phyloP scores from a whole-genome alignment of 2,113 vertebrate species.

The Elanoides forficatus region DNA sequence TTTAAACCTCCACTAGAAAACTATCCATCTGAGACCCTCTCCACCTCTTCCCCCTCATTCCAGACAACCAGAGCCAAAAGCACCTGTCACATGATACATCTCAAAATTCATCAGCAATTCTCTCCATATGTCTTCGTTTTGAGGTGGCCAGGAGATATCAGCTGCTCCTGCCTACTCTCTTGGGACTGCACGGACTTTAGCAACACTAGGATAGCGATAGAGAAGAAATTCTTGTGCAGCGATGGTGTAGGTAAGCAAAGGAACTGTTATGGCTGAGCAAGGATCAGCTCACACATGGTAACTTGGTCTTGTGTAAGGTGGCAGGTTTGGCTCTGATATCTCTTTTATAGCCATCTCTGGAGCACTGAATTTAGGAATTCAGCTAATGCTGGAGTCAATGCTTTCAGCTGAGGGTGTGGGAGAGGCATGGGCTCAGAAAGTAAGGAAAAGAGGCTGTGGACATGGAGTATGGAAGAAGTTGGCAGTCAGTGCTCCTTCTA shows the following conservation, averaged over 20 bases:
- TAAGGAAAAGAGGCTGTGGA: not conserved
- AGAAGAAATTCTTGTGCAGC: not conserved
- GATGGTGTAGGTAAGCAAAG: not conserved
- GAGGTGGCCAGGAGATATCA: slow-evolving; percentile 24
- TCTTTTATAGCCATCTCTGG: not conserved
- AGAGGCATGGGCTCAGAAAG: not conserved
- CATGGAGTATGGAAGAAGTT: not conserved
- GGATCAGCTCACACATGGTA: not conserved
- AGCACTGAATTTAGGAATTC: not conserved
- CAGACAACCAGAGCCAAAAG: slow-evolving; percentile 20
- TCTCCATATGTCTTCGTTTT: slow-evolving; percentile 35
- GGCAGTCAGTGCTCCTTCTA: not conserved
- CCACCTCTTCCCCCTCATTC: slow-evolving; percentile 37
- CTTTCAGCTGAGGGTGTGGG: not conserved
- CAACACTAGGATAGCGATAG: not conserved
- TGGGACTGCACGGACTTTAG: not conserved
- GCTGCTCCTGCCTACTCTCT: slow-evolving; percentile 12
- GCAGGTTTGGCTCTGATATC: not conserved
- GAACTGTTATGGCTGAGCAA: not conserved
- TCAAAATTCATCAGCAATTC: slow-evolving; percentile 1
- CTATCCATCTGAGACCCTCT: slow-evolving; percentile 23
- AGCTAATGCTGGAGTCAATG: not conserved
- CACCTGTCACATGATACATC: slow-evolving; percentile 1
- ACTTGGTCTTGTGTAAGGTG: not conserved
- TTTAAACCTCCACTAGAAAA: slow-evolving; percentile 34